Percentiles rank a stretch among this genome's conserved stretches.
Conservation (phyloP, 1,140 invertebrate genomes). For the Colletes latitarsis region DNA sequence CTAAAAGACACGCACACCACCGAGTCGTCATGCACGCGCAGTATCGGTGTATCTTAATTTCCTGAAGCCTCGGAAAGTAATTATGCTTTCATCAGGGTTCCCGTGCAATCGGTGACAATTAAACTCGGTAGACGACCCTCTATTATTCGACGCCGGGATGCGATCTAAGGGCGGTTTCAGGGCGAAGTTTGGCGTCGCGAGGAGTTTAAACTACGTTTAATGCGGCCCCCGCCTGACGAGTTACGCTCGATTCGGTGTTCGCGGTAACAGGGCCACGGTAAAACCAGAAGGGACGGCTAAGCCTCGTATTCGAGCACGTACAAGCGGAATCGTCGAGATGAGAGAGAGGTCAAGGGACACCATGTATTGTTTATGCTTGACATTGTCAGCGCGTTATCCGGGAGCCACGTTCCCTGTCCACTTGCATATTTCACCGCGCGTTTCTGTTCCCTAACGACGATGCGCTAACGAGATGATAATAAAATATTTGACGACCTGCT, state of each 20-base stretch:
- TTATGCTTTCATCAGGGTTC: slow-evolving; percentile 48
- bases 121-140: slow-evolving; percentile 34
- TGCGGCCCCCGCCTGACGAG: not conserved
- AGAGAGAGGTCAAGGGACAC: slow-evolving; percentile 64
- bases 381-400: slow-evolving; percentile 63
- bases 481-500: slow-evolving; percentile 67
- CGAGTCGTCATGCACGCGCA: not conserved
- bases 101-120: slow-evolving; percentile 52
- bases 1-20: not conserved
- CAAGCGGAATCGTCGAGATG: not conserved
- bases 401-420: slow-evolving; percentile 48
- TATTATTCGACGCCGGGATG: slow-evolving; percentile 22
- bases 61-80: slow-evolving; percentile 48
- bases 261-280: slow-evolving; percentile 9
- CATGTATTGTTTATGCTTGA: slow-evolving; percentile 68
- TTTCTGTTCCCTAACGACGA: slow-evolving; percentile 71
- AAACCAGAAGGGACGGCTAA: not conserved
- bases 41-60: slow-evolving; percentile 57
- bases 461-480: slow-evolving; percentile 72
- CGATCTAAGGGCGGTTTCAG: slow-evolving; percentile 27
- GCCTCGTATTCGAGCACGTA: slow-evolving; percentile 17
- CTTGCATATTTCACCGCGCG: slow-evolving; percentile 66
- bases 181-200: slow-evolving; percentile 18
- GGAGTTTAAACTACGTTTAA: slow-evolving; percentile 41
- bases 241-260: slow-evolving; percentile 39